Evolutionary conservation across 2,888 invertebrate genomes (phyloP), one percentile per base, ranked within the genome.

Genomic region (Thysanoteuthis rhombus): DNA sequence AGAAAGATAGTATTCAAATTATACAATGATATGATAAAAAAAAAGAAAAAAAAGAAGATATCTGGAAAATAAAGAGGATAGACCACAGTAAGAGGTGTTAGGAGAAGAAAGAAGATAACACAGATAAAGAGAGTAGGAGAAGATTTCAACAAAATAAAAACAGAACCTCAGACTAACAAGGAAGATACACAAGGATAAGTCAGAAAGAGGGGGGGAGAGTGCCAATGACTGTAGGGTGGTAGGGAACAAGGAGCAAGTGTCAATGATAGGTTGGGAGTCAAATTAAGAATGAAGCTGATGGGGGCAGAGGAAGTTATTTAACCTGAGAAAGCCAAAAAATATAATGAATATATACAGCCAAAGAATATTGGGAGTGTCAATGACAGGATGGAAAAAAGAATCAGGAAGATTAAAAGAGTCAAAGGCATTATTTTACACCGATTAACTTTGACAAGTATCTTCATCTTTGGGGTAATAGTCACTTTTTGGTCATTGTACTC

Each of bases 241-340:
- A 16, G 75, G 12, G n/a, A n/a, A 6, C 1, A 19, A n/a, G n/a
- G 75, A 75, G 58, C 6, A 25, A 28, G 58, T 3, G n/a, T 1
- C 1, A n/a, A n/a, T 10, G n/a, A 19, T 12, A 16, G 75, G n/a
- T 12, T 10, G 0, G 75, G n/a, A 10, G 22, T 0, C 0, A n/a
- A 3, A 75, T 10, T 10, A 1, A 10, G 12, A n/a, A 3, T 12
- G 12, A 10, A 4, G 4, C 25, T 0, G 25, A 5, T 32, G n/a
- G 10, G n/a, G 10, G 3, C n/a, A n/a, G 75, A n/a, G n/a, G 19
- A 12, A 75, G n/a, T 2, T 32, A 58, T 25, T 6, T 28, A 0
- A 28, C 8, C 32, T 58, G 32, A 58, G 8, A 25, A 58, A 58
- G 25, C 28, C 28, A 5, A 4, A 58, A 58, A 32, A 58, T 58